Base-by-base conservation (phyloP, 2,797 vertebrate species). In the Poliocrania exsul region DNA sequence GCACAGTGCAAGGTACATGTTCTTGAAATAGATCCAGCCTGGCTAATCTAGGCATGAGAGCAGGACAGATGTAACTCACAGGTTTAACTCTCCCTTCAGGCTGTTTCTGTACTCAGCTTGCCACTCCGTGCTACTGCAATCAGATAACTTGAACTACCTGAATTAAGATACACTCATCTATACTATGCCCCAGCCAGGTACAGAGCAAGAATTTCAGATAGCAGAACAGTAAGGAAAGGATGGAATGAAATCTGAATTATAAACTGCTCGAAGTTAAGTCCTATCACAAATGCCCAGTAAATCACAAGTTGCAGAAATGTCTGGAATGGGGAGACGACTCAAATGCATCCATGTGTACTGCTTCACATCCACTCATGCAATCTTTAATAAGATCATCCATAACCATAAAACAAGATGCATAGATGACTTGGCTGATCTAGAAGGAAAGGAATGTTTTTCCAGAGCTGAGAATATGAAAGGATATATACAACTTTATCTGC, bases 361-460 rank as follows among this genome's bases (percentile, higher is more conserved):
- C 90, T 83, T 93, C 73, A 71, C 7, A 78, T 33, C 28, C 50
- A 83, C 75, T 87, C 85, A 88, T 5, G 75, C 69, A 90, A 57
- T 28, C 62, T 67, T 92, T 90, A 96, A 72, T 61, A 88, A 88
- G 50, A 95, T 79, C n/a, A 90, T 58, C 78, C 42, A 31, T 29
- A 94, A 66, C 25, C 64, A 85, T 57, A 81, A 93, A 82, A 73
- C 40, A 91, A 71, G 46, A 73, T 44, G 38, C 29, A 29, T 29
- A 67, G 60, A 82, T 85, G 49, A 93, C 8, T 31, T 8, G 35
- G 28, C 31, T 89, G 46, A 73, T 85, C 57, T 51, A 78, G 79
- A 85, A 92, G 61, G 60, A 84, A 93, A 91, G 56, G 53, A 90
- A 82, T 82, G 86, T 71, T 84, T 73, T 60, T 90, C 53, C n/a